Base-by-base conservation (phyloP, 2,888 invertebrate species). In the Limnephilus rhombicus region DNA sequence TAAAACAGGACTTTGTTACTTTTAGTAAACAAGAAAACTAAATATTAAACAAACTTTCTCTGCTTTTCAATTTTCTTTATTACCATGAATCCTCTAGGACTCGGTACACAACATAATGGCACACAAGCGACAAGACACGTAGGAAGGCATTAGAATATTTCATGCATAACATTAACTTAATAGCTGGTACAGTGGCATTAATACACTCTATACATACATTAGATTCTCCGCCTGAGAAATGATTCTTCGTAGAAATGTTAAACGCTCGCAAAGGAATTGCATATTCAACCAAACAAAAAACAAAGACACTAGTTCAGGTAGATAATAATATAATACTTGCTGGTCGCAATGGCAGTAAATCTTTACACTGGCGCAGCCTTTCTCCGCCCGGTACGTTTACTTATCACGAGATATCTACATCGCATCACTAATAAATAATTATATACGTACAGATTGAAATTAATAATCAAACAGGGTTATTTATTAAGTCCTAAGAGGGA, bases 231-330 rank as follows among this genome's bases (percentile, higher is more conserved):
- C n/a, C 49, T 90, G 90, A 82, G 90, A 90, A 90, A 90, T 90
- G 90, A 90, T 81, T 53, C 41, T 49, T 49, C 45, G 80, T 89
- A 82, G 89, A 89, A 89, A 89, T 89, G 90, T 82, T 82, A 90
- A 82, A 81, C 45, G 90, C 45, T 82, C 41, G 88, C 24, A 37
- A 80, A 41, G 88, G 80, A 80, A 89, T 31, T 90, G 82, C 90
- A 90, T 82, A 90, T 90, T 90, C 90, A 90, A 90, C 29, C 41
- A 24, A 18, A 82, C 90, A 90, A 90, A 90, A 90, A 82, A 90
- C 81, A 34, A 45, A 88, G 34, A 41, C 24, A 89, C 80, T 13
- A 68, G 68, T 24, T 24, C 68, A 18, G 53, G 53, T 68, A 68
- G 53, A 24, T 68, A 12, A 1, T 45, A 45, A 45, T 45, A 68